Evolutionary conservation across 2,113 vertebrate species (phyloP).

Genomic region (Limanda limanda): DNA sequence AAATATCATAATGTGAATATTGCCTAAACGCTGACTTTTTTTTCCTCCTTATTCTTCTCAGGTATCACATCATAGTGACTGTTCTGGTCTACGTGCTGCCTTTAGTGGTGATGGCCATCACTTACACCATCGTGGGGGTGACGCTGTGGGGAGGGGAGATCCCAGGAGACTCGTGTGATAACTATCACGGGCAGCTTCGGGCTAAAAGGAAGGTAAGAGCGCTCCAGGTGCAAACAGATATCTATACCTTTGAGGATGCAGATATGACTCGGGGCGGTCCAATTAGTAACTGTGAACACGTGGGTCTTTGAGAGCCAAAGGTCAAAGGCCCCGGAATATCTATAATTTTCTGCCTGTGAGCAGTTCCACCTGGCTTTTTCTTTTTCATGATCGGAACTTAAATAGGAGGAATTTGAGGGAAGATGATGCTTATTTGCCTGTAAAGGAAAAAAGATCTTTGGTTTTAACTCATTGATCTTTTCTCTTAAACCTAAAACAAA

Average conservation of each 20-base stretch:
- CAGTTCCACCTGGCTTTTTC: background rate
- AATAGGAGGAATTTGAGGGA: background rate
- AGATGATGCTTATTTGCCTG: no score
- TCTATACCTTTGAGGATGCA: background rate
- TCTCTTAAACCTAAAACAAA: background rate
- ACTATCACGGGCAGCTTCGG: conserved; percentile 94
- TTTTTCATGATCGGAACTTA: background rate
- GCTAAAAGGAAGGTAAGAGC: conserved; percentile 95
- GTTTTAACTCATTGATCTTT: background rate
- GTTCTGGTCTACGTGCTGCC: conserved; percentile 93
- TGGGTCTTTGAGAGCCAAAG: conserved; percentile 12
- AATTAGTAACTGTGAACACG: conserved; percentile 16
- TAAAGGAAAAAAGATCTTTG: background rate
- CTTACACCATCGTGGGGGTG: conserved; percentile 94
- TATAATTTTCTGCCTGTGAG: background rate
- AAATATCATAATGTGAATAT: background rate
- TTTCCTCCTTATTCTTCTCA: conserved; percentile 55
- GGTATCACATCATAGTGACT: conserved; percentile 93
- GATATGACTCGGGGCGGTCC: background rate
- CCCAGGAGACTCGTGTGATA: conserved; percentile 94
- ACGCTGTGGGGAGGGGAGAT: conserved; percentile 98
- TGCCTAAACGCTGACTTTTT: background rate
- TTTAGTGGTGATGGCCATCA: conserved; percentile 94
- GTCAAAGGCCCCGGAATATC: background rate
- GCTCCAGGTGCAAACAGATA: background rate